A percentile compares a stretch with the other conserved stretches of the same genome.
phyloP scores from a whole-genome alignment of 1,140 invertebrate genomes.

The Pogonognathellus flavescens region DNA sequence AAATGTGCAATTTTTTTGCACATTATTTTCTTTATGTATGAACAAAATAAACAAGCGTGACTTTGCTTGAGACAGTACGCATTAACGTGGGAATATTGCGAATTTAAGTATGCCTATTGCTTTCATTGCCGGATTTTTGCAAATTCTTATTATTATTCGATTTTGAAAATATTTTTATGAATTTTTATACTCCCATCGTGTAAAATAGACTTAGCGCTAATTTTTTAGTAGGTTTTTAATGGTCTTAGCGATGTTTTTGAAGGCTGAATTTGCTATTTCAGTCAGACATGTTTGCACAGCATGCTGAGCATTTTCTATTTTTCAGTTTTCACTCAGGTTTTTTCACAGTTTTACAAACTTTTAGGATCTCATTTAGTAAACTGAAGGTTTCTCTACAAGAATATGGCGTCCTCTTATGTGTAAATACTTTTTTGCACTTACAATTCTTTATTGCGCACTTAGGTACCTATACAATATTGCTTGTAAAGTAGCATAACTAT shows the following conservation, averaged over 20 bases:
- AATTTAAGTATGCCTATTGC: conserved; percentile 29
- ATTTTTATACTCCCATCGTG: not conserved
- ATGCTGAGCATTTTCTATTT: not conserved
- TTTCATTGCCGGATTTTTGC: conserved; percentile 13
- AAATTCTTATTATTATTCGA: not conserved
- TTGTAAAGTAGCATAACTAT: too few species aligned
- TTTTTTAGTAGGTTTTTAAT: not conserved
- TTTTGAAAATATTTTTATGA: conserved; percentile 18
- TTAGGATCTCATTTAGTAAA: not conserved
- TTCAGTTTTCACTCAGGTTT: conserved; percentile 16
- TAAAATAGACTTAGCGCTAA: not conserved
- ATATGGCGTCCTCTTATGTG: not conserved
- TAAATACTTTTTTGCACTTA: not conserved
- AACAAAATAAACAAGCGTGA: not conserved
- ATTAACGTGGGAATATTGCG: not conserved
- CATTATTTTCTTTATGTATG: not conserved
- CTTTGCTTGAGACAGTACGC: not conserved
- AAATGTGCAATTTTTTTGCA: not conserved
- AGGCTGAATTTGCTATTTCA: not conserved
- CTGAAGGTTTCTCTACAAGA: not conserved
- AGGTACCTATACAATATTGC: too few species aligned
- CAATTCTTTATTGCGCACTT: not conserved
- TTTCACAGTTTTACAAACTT: not conserved
- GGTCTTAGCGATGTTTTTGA: not conserved
- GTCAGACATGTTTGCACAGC: not conserved